Percentiles rank a stretch among this genome's conserved stretches.
phyloP scores from a whole-genome alignment of 2,888 invertebrate genomes.

The Lycaena phlaeas region DNA sequence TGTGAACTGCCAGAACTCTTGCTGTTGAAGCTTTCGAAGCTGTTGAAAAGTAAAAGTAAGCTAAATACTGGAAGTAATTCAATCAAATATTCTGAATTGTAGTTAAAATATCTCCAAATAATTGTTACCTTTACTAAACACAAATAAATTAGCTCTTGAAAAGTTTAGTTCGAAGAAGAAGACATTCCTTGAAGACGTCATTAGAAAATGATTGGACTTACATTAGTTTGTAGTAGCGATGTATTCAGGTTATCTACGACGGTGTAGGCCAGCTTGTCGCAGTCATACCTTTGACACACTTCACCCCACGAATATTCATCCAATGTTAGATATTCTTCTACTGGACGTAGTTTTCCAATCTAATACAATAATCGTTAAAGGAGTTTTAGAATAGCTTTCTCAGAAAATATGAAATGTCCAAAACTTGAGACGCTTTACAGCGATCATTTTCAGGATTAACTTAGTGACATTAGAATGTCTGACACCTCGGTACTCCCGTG shows the following conservation, averaged over 20 bases:
- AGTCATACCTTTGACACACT: slow-evolving; percentile 35
- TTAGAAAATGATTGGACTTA: slow-evolving; percentile 24
- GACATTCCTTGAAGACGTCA: neutral
- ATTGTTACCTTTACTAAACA: too few relatives aligned
- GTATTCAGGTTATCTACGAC: slow-evolving; percentile 32
- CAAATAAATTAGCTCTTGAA: too few relatives aligned
- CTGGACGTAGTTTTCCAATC: slow-evolving; percentile 23
- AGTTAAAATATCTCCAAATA: too few relatives aligned
- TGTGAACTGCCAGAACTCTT: slow-evolving; percentile 60
- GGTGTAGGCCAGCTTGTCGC: slow-evolving; percentile 26
- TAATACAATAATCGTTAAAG: slow-evolving; percentile 24
- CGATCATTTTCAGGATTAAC: too few relatives aligned
- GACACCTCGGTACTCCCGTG: too few relatives aligned
- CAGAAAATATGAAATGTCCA: slow-evolving; percentile 1
- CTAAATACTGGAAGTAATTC: too few relatives aligned
- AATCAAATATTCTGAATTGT: too few relatives aligned
- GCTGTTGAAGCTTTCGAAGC: slow-evolving; percentile 45
- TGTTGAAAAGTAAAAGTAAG: slow-evolving; percentile 19
- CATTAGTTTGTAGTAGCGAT: slow-evolving; percentile 30
- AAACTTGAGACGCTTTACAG: too few relatives aligned
- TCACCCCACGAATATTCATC: slow-evolving; percentile 25
- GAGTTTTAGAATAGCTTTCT: neutral
- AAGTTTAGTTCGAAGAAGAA: neutral
- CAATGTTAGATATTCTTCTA: slow-evolving; percentile 25
- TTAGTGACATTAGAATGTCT: too few relatives aligned